Conservation (phyloP, 2,113 vertebrate species). For the Gopherus evgoodei region DNA sequence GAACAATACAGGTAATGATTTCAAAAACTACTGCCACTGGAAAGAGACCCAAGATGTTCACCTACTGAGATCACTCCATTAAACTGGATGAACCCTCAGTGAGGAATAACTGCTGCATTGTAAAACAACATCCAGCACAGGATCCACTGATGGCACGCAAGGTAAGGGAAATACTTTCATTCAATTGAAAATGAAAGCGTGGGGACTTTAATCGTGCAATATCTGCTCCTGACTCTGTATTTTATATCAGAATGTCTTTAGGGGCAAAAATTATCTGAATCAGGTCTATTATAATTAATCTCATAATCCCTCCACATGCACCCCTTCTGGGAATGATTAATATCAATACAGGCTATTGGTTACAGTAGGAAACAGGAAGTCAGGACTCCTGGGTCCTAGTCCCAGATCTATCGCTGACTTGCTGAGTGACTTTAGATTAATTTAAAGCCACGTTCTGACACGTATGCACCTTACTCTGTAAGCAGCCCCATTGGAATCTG, state of each 20-base stretch:
- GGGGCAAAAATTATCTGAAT: not conserved
- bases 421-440: not conserved
- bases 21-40: not conserved
- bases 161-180: not conserved
- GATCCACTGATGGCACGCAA: too few relatives aligned
- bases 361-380: not conserved
- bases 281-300: not conserved
- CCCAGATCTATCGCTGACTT: not conserved
- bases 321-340: not conserved
- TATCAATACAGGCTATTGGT: not conserved
- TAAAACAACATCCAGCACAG: fast-evolving
- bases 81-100: not conserved
- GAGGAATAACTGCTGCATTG: not conserved
- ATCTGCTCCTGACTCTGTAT: not conserved
- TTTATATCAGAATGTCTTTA: not conserved
- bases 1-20: not conserved
- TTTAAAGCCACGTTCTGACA: not conserved
- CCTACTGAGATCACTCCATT: not conserved
- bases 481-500: not conserved
- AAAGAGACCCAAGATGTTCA: not conserved
- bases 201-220: not conserved
- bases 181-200: fast-evolving
- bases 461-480: not conserved
- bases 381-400: not conserved
- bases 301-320: not conserved